phyloP scores from a whole-genome alignment of 2,888 invertebrate species.

The Tachina fera region DNA sequence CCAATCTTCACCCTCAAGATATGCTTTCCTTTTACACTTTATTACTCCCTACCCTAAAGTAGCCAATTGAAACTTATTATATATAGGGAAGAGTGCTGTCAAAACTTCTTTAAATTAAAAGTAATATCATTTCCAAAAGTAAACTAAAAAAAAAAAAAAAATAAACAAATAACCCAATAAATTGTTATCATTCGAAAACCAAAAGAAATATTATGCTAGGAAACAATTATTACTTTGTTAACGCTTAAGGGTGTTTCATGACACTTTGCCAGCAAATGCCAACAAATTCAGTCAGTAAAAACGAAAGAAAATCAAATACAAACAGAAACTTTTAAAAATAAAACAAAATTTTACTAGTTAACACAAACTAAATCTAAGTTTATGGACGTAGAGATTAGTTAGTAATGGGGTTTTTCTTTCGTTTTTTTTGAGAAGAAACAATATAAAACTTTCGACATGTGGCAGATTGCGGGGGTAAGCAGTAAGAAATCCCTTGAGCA shows the following conservation, averaged over 20 bases:
- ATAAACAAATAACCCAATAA: constrained; percentile 3
- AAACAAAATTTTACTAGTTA: not conserved
- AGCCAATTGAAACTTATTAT: not conserved
- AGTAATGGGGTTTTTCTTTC: not conserved
- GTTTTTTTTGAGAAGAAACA: not conserved
- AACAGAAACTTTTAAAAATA: constrained; percentile 10
- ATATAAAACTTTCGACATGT: not conserved
- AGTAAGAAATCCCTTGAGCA: constrained; percentile 2
- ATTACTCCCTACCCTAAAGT: not conserved
- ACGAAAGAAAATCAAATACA: constrained; percentile 34
- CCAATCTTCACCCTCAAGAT: not conserved
- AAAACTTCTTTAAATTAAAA: not conserved
- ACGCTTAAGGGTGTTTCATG: constrained; percentile 46
- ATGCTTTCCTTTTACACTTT: not conserved
- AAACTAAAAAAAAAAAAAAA: not conserved
- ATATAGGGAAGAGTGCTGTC: not conserved
- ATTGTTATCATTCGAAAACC: constrained; percentile 9
- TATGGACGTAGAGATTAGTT: not conserved
- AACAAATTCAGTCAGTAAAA: not conserved
- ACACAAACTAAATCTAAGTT: not conserved
- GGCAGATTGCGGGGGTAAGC: not conserved
- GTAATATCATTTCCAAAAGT: not conserved
- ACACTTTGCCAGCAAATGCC: constrained; percentile 33
- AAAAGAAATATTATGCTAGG: not conserved
- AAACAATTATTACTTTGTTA: constrained; percentile 36